Evolutionary conservation across 2,888 invertebrate species (phyloP), one percentile per base, ranked within the genome.

Genomic region (Caenorhabditis zanzibari): DNA sequence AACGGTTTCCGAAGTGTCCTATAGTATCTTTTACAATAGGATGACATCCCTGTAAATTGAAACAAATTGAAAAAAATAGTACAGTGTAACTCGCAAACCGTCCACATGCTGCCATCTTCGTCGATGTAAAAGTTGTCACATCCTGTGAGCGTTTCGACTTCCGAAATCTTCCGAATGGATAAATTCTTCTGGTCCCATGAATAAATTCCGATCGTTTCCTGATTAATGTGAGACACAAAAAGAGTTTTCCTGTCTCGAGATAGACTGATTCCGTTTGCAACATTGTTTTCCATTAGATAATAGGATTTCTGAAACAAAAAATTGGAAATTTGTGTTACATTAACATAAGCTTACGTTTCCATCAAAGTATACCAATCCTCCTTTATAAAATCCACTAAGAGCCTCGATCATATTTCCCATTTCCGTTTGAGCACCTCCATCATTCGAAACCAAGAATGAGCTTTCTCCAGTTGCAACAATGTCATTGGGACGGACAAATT

Each of bases 401-500:
- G 71, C 26, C 52, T 88, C 88, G 19, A 85, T 26, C 1, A 69
- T 22, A 52, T 86, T 86, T n/a, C 24, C 44, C 9, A 73, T n/a
- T 19, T 38, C 61, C 1, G 85, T 86, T 69, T 86, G 86, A n/a
- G 85, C 72, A 10, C 72, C 69, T 12, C 88, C 88, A 58, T 88
- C 88, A 66, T 88, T 88, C 0, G 86, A 85, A 16, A 88, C 54
- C 6, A 88, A 64, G 32, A 88, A 85, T 47, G 74, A 72, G n/a
- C 82, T 84, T 12, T 77, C 80, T 12, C 86, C 85, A 19, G 86
- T 81, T 1, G 87, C 86, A 12, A 68, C 56, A n/a, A 88, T 47
- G 69, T 88, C 85, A 52, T 88, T 88, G 22, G 88, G 88, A 19
- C 87, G 58, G 28, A 87, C 44, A 35, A 88, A 83, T 35, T 84